Conservation (phyloP, 2,888 invertebrate species). For the Caenorhabditis sp. region DNA sequence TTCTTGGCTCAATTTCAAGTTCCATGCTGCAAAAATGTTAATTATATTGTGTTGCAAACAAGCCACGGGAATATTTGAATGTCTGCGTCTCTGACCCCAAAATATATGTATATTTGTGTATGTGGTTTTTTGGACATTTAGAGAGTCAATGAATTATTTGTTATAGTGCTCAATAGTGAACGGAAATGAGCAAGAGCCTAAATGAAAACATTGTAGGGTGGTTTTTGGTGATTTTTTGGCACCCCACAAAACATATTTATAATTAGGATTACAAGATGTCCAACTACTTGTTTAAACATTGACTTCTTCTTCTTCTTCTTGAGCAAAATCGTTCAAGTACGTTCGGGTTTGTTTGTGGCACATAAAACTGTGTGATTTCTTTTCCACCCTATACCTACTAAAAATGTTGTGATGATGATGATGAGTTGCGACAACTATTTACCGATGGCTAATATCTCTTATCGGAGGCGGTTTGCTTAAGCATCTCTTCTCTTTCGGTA, state of each 20-base stretch:
- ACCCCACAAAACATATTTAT: not conserved
- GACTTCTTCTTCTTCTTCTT: not conserved
- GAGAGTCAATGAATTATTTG: slow-evolving; percentile 1
- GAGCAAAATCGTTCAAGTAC: not conserved
- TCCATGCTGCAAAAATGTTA: slow-evolving; percentile 45
- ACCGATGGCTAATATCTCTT: slow-evolving; percentile 42
- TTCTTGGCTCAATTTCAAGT: slow-evolving; percentile 43
- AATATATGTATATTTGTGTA: not conserved
- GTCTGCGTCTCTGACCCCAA: not conserved
- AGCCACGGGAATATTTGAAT: too few relatives aligned
- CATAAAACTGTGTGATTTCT: not conserved
- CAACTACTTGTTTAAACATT: not conserved
- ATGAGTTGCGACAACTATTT: slow-evolving; percentile 19
- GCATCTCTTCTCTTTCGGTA: slow-evolving; percentile 7
- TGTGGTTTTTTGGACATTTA: not conserved
- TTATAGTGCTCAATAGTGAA: slow-evolving; percentile 1
- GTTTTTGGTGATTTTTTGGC: too few relatives aligned
- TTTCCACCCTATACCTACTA: not conserved
- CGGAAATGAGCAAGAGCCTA: slow-evolving; percentile 2
- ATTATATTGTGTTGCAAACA: not conserved
- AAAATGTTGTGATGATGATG: not conserved
- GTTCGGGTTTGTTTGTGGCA: not conserved
- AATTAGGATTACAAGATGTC: not conserved
- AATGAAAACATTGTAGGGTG: not conserved
- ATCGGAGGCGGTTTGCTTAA: slow-evolving; percentile 38